Evolutionary conservation across 2,113 vertebrate genomes (phyloP), one percentile per base, ranked within the genome.

Genomic region (Oxyruncus cristatus): DNA sequence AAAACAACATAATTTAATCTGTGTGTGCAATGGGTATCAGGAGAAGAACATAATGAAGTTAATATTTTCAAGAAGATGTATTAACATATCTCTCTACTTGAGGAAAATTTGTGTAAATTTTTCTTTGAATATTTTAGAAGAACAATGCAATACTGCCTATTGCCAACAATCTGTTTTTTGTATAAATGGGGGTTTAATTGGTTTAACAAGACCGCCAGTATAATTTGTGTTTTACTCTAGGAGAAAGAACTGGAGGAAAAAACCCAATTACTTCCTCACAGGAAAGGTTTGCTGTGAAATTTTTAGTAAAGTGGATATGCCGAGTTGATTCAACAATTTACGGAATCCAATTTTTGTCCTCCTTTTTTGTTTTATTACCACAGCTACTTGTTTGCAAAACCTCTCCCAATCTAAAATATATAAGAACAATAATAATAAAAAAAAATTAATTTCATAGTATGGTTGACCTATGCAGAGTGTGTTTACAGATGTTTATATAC

Each of bases 381-480:
- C 2, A 44, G 8, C 8, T 86, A 9, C 10, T 74, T 84, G 21
- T n/a, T 89, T 73, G 27, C 27, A 44, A 73, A 70, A 12, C 6
- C 22, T 47, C 49, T 63, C 8, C 8, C 63, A 18, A 47, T 62
- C 8, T 33, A 66, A 59, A 41, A 27, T 42, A 6, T 56, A 8
- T 33, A 37, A 85, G 19, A 75, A 58, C 1, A 50, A 3, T 21
- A 79, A 55, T 22, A 16, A 62, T n/a, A n/a, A 63, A 37, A 58
- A 66, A 74, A 44, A 42, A 17, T 10, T 9, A 13, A 0, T 81
- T 72, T 42, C 28, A 3, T 47, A 3, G 5, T 21, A 2, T 22
- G 6, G 9, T 20, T 92, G n/a, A 49, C n/a, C 41, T 80, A 6
- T 33, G 32, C 10, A 46, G 41, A 53, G 11, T 1, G 0, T 1